Conservation (phyloP, 2,888 invertebrate genomes). For the Ichneumoninae sp. region DNA sequence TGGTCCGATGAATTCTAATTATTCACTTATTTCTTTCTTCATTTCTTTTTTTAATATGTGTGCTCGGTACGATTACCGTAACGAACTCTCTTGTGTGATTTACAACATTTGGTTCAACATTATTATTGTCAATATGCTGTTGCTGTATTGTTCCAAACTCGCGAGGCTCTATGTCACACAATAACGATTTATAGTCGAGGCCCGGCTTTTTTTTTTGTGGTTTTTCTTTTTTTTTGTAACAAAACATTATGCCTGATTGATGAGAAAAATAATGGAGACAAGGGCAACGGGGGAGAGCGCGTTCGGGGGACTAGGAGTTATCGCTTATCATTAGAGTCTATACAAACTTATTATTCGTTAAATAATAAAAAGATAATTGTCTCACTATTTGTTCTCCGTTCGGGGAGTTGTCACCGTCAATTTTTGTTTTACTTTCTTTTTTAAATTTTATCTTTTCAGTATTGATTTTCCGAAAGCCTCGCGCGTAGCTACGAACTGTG, state of each 20-base stretch:
- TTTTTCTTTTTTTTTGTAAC: slow-evolving; percentile 15
- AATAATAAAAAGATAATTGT: slow-evolving; percentile 58
- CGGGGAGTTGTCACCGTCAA: slow-evolving; percentile 60
- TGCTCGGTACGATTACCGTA: slow-evolving; percentile 16
- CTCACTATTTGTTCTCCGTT: slow-evolving; percentile 61
- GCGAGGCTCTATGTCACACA: slow-evolving; percentile 39
- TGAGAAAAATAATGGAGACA: slow-evolving; percentile 48
- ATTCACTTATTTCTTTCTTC: slow-evolving; percentile 65
- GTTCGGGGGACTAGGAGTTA: slow-evolving; percentile 62
- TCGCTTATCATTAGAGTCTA: slow-evolving; percentile 64
- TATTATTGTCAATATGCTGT: slow-evolving; percentile 62
- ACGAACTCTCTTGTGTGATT: slow-evolving; percentile 20
- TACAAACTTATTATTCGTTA: slow-evolving; percentile 61
- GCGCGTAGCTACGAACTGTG: slow-evolving; percentile 50
- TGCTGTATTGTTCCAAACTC: slow-evolving; percentile 45
- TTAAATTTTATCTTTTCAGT: slow-evolving; percentile 24
- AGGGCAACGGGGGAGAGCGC: slow-evolving; percentile 11
- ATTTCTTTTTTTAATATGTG: slow-evolving; percentile 1
- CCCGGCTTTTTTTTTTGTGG: background rate
- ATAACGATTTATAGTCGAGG: slow-evolving; percentile 37
- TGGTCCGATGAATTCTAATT: slow-evolving; percentile 78
- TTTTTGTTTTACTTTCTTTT: slow-evolving; percentile 14
- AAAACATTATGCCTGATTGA: slow-evolving; percentile 31
- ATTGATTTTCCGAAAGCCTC: slow-evolving; percentile 48
- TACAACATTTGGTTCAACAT: slow-evolving; percentile 33